Evolutionary conservation across 2,113 vertebrate genomes (phyloP).

Genomic region (Otis tarda): DNA sequence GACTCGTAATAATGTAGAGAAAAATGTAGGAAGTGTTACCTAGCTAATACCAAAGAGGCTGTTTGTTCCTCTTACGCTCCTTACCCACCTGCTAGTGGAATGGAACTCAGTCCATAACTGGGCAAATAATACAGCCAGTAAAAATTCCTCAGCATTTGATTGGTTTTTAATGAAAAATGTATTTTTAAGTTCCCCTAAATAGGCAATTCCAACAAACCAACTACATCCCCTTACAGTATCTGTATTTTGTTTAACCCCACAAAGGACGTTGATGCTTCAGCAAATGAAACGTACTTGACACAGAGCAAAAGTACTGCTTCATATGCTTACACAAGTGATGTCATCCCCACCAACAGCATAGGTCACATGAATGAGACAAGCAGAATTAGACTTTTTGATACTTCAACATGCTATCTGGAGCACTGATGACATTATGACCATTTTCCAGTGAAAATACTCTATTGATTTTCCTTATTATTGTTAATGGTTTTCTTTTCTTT

Average conservation of each 20-base stretch:
- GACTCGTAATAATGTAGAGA: background rate
- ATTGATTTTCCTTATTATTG: background rate
- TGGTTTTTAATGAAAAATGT: background rate
- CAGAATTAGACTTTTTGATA: background rate
- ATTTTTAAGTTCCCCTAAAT: background rate
- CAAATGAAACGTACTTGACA: background rate
- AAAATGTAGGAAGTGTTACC: background rate
- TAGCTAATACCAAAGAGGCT: background rate
- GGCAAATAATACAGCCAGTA: background rate
- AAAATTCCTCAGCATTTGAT: background rate
- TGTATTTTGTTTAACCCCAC: background rate
- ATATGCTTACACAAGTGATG: background rate
- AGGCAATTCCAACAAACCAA: background rate
- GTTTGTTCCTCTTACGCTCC: background rate
- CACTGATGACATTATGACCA: background rate
- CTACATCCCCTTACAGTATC: background rate
- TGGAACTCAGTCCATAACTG: background rate
- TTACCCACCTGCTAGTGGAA: background rate
- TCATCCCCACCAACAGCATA: background rate
- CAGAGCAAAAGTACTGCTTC: background rate
- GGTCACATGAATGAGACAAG: background rate
- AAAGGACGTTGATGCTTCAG: background rate
- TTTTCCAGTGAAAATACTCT: background rate
- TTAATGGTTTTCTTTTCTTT: background rate
- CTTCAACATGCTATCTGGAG: background rate